Evolutionary conservation across 2,888 invertebrate species (phyloP).

Genomic region (Lysandra bellargus): DNA sequence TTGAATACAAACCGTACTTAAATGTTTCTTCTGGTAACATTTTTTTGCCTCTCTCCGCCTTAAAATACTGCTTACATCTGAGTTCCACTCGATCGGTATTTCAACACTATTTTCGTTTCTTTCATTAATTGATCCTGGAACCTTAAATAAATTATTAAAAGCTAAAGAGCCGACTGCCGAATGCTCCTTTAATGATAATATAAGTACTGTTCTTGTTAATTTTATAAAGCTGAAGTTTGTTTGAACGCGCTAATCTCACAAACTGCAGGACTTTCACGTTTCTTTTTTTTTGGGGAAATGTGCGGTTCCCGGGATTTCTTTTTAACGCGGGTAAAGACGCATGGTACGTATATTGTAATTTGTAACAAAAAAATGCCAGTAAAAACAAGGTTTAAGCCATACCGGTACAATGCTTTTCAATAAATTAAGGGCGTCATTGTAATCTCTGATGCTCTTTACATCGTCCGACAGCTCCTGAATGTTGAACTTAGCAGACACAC

Average conservation of each 20-base stretch:
- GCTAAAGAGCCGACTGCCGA: not conserved
- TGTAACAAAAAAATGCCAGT: not conserved
- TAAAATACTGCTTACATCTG: not conserved
- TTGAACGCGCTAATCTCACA: too few species aligned
- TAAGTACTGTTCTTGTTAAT: not conserved
- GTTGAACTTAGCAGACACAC: not conserved
- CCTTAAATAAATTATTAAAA: not conserved
- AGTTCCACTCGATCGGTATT: not conserved
- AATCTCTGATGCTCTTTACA: not conserved
- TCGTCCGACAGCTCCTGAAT: not conserved
- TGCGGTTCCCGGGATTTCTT: too few species aligned
- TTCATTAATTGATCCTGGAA: not conserved
- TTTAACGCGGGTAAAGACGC: too few species aligned
- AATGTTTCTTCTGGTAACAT: not conserved
- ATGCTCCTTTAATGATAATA: not conserved
- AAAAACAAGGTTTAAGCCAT: not conserved
- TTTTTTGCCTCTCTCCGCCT: not conserved
- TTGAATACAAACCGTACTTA: not conserved
- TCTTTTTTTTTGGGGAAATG: too few species aligned
- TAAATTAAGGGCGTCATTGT: not conserved
- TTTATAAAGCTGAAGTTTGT: too few species aligned
- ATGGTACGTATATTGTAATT: not conserved
- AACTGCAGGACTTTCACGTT: too few species aligned
- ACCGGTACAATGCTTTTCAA: not conserved
- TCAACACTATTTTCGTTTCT: not conserved